Evolutionary conservation across 2,113 vertebrate species (phyloP).

Genomic region (Dasyurus viverrinus): DNA sequence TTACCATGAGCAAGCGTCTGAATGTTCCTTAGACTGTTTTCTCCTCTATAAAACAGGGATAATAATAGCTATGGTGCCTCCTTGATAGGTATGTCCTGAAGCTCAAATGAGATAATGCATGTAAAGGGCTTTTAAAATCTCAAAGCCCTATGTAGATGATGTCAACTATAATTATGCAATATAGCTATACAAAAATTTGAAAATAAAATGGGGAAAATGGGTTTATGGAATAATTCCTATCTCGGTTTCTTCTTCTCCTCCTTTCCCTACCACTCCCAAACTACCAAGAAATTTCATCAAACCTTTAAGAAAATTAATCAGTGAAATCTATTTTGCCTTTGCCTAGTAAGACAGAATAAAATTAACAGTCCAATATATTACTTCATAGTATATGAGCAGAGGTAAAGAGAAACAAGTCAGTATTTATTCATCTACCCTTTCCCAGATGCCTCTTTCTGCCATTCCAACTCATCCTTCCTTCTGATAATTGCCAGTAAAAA

Average conservation of each 20-base stretch:
- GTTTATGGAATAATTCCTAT: neutral
- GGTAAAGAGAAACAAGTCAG: neutral
- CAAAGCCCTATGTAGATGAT: neutral
- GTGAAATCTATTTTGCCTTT: neutral
- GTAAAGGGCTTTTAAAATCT: neutral
- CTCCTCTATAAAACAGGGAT: neutral
- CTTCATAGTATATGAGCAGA: neutral
- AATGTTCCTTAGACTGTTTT: neutral
- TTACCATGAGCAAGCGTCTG: neutral
- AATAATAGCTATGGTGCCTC: neutral
- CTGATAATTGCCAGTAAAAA: neutral
- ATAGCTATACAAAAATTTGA: neutral
- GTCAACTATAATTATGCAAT: neutral
- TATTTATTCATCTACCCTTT: neutral
- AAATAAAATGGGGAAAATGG: neutral
- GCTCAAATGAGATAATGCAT: neutral
- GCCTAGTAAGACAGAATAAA: neutral
- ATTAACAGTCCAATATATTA: neutral
- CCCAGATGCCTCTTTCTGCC: neutral
- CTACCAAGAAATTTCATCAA: neutral
- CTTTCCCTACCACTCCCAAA: neutral
- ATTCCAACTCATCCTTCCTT: neutral
- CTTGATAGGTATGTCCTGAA: neutral
- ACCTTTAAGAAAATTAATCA: neutral
- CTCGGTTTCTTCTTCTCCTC: neutral